Base-by-base conservation (phyloP, 2,888 invertebrate genomes). In the Metallyticus violacea region DNA sequence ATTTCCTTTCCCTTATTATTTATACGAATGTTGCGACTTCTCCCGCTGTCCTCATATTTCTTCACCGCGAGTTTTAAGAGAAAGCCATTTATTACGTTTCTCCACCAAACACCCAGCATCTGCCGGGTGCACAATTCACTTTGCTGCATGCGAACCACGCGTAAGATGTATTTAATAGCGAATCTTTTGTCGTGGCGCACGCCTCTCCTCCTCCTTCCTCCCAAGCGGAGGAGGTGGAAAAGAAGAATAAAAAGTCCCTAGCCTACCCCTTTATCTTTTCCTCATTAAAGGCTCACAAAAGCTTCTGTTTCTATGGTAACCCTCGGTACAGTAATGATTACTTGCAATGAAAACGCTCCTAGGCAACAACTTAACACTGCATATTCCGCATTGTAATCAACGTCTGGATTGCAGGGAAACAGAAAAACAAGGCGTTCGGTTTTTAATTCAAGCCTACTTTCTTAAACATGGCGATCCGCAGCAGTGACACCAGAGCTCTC, bases 281-380 rank as follows among this genome's bases (percentile, higher is more conserved):
- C 87, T 86, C 86, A 87, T 87, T 87, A 87, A 86, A 87, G 80
- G 87, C 86, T 87, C 86, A 87, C 87, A 86, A 85, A 87, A 86
- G 85, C 83, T 62, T 85, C 80, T 85, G 40, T 85, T 81, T 85
- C 85, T 85, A 85, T 85, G 29, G 81, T 29, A 81, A 85, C 85
- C 79, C 62, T 79, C 79, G 26, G 40, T 22, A 78, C 25, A 15
- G 85, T 26, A n/a, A 85, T 83, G 77, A 83, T 76, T 79, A 85
- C n/a, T 78, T 22, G 22, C 6, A 82, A 26, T 82, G 26, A 82
- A 82, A 82, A 22, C 28, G 28, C 7, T 15, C 26, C n/a, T 9
- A 26, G 62, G 30, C 79, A 22, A 26, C 78, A 85, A 79, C 79
- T 85, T 85, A 83, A 77, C 77, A 83, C 83, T 83, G 77, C 29